These are phyloP conservation scores for Hoplodrina ambigua DNA, from an alignment of 2,888 invertebrate species.

Conservation along the genomic window DNA sequence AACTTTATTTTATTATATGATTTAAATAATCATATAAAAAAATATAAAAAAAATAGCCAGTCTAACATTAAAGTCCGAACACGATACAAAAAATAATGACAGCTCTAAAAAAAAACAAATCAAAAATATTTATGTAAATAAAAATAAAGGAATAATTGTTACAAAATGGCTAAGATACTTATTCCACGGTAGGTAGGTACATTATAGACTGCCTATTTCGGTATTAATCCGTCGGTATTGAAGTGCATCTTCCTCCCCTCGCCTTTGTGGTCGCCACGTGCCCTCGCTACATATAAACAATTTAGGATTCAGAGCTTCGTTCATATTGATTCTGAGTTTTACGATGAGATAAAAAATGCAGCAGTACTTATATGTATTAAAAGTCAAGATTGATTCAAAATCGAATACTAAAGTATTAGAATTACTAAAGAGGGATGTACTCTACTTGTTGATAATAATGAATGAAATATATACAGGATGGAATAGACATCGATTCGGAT, in stretches of 20 bases:
- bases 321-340: conserved; percentile 42
- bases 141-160: too few species aligned
- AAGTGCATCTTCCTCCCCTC: conserved; percentile 49
- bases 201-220: conserved; percentile 14
- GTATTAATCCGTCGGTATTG: conserved; percentile 49
- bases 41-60: too few species aligned
- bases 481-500: too few species aligned
- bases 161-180: neutral
- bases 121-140: too few species aligned
- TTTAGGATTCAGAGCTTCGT: conserved; percentile 43
- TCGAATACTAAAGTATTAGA: too few species aligned
- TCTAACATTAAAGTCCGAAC: too few species aligned
- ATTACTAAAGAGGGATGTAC: neutral
- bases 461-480: too few species aligned
- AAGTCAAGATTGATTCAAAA: neutral
- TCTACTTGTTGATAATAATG: too few species aligned
- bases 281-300: conserved; percentile 56
- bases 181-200: neutral
- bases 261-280: conserved; percentile 58
- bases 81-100: too few species aligned
- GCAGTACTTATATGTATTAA: neutral
- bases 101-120: neutral
- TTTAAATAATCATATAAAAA: too few species aligned
- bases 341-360: conserved; percentile 15
- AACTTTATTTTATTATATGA: too few species aligned